A percentile compares a stretch with the other conserved stretches of the same genome.
phyloP scores from a whole-genome alignment of 2,888 invertebrate genomes.

The Dermolepida albohirtum region DNA sequence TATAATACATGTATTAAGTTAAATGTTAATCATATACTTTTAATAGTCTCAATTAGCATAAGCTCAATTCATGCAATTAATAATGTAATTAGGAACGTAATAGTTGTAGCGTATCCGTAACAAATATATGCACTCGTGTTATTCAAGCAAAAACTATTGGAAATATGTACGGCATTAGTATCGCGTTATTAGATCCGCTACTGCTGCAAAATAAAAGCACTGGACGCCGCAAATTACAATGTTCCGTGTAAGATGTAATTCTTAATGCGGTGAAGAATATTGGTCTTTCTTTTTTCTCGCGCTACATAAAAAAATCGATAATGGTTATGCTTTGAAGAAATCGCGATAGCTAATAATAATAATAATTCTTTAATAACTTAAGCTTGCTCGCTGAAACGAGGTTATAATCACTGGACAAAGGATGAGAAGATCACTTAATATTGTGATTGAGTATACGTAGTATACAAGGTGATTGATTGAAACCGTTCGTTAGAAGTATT shows the following conservation, averaged over 20 bases:
- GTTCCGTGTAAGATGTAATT: conserved; percentile 3
- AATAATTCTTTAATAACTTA: conserved; percentile 19
- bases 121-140: neutral
- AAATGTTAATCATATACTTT: too few relatives aligned
- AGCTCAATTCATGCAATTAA: too few relatives aligned
- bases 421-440: too few relatives aligned
- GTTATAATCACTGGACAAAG: too few relatives aligned
- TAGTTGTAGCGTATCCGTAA: neutral
- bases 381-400: conserved; percentile 15
- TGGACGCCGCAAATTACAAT: conserved; percentile 25
- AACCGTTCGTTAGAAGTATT: too few relatives aligned
- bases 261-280: neutral
- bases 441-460: too few relatives aligned
- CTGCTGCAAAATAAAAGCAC: neutral
- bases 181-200: conserved; percentile 19
- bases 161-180: conserved; percentile 7
- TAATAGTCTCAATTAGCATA: too few relatives aligned
- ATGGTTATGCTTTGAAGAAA: conserved; percentile 13
- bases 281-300: conserved; percentile 8
- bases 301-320: conserved; percentile 8
- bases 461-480: too few relatives aligned
- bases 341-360: conserved; percentile 22
- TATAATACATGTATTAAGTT: too few relatives aligned
- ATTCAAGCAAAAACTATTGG: neutral
- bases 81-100: too few relatives aligned